Evolutionary conservation across 2,797 vertebrate species (phyloP).

Genomic region (Amniataba percoides): DNA sequence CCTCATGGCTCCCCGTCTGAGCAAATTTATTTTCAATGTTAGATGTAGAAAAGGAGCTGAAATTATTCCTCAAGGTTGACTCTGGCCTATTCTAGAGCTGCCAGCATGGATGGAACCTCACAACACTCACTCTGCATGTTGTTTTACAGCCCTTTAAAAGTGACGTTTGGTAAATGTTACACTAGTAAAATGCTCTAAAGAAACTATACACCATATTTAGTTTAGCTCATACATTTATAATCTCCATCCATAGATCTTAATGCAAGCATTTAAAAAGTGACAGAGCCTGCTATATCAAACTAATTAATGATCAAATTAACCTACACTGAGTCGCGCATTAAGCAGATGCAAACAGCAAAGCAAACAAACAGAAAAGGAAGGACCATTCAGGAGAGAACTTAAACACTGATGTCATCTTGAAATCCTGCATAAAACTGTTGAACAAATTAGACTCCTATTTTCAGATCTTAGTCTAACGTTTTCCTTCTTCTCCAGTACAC

Average conservation of each 20-base stretch:
- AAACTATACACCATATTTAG: background rate
- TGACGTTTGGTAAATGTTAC: background rate
- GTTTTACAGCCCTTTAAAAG: background rate
- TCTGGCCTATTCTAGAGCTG: background rate
- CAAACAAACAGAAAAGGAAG: background rate
- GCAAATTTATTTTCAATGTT: conserved; percentile 30
- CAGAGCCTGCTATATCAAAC: background rate
- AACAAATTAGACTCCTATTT: background rate
- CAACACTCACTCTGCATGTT: background rate
- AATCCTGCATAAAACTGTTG: background rate
- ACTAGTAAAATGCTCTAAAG: background rate
- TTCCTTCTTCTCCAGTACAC: background rate
- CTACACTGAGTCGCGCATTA: background rate
- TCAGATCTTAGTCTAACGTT: background rate
- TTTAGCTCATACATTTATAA: background rate
- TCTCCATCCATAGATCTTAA: background rate
- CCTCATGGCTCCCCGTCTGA: conserved; percentile 18
- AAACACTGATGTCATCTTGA: background rate
- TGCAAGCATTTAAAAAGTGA: background rate
- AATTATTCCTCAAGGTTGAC: conserved; percentile 23
- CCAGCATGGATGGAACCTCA: background rate
- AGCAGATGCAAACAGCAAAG: background rate
- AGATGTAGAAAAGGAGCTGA: background rate
- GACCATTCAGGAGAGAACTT: background rate
- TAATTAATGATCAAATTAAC: background rate